phyloP scores from a whole-genome alignment of 2,888 invertebrate genomes.

The Globia sparganii region DNA sequence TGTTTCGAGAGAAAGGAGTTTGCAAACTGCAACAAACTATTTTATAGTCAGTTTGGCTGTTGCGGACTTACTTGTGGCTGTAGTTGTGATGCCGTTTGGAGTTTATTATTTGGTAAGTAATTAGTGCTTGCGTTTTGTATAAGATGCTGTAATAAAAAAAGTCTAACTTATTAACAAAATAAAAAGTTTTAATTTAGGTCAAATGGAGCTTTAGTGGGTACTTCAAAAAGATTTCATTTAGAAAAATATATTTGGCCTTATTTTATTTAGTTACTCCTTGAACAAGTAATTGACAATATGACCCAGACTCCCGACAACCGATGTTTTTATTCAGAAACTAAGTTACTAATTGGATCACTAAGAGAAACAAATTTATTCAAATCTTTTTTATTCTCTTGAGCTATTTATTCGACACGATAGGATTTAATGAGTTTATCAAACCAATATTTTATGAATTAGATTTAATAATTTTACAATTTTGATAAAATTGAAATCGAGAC shows the following conservation, averaged over 20 bases:
- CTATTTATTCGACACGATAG: background rate
- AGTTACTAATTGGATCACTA: slow-evolving; percentile 29
- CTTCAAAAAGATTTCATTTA: background rate
- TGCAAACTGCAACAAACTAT: slow-evolving; percentile 99
- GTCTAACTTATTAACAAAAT: background rate
- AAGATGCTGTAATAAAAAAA: background rate
- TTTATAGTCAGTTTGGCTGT: slow-evolving; percentile 99
- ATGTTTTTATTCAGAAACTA: slow-evolving; percentile 28
- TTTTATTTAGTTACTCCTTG: slow-evolving; percentile 32
- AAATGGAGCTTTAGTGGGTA: too few species aligned
- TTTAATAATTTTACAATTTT: too few species aligned
- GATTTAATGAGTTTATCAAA: slow-evolving; percentile 4
- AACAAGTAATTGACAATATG: slow-evolving; percentile 19
- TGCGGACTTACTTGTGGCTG: slow-evolving; percentile 98
- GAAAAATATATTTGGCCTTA: background rate
- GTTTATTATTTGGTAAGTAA: slow-evolving; percentile 99
- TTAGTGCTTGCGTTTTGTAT: background rate
- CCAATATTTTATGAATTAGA: background rate
- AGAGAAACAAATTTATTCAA: slow-evolving; percentile 37
- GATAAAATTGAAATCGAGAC: background rate
- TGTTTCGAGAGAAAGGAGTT: slow-evolving; percentile 96
- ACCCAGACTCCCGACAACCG: slow-evolving; percentile 18
- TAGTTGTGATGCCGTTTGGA: slow-evolving; percentile 99
- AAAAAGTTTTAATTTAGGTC: background rate
- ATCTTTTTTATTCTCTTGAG: slow-evolving; percentile 7